phyloP scores from a whole-genome alignment of 2,888 invertebrate species.

The Venusia cambrica region DNA sequence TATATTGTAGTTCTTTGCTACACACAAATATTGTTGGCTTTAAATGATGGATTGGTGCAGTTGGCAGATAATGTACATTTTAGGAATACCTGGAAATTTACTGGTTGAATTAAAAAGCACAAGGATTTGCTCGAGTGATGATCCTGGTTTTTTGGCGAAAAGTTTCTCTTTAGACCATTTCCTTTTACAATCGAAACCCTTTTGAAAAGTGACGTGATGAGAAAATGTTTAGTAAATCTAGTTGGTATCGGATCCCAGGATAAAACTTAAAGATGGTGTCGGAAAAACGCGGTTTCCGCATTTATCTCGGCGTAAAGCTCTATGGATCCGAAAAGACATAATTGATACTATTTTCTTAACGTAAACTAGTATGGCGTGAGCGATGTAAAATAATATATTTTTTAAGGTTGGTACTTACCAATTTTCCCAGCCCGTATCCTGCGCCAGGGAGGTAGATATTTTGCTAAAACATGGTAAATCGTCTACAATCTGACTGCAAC shows the following conservation, averaged over 20 bases:
- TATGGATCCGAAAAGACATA: background rate
- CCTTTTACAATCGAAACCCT: conserved; percentile 13
- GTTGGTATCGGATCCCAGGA: conserved; percentile 43
- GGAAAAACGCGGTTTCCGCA: conserved; percentile 22
- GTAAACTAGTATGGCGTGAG: too few relatives aligned
- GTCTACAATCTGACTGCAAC: conserved; percentile 51
- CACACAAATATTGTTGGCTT: too few relatives aligned
- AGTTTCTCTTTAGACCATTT: conserved; percentile 2
- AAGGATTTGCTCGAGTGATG: conserved; percentile 1
- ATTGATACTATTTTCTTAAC: too few relatives aligned
- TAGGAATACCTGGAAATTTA: too few relatives aligned
- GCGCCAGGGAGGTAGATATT: conserved; percentile 17
- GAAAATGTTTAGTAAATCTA: conserved; percentile 41
- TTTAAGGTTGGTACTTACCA: conserved; percentile 16
- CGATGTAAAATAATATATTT: conserved; percentile 25
- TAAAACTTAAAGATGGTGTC: too few relatives aligned
- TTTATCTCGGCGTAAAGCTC: conserved; percentile 9
- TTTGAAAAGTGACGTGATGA: conserved; percentile 18
- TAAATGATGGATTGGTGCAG: too few relatives aligned
- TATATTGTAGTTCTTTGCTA: too few relatives aligned
- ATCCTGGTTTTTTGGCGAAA: background rate
- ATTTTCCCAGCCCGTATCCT: conserved; percentile 22
- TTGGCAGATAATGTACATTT: too few relatives aligned
- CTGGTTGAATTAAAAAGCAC: too few relatives aligned
- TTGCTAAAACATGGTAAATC: conserved; percentile 53